Evolutionary conservation across 2,888 invertebrate species (phyloP).

Genomic region (Pimpla rufipes): DNA sequence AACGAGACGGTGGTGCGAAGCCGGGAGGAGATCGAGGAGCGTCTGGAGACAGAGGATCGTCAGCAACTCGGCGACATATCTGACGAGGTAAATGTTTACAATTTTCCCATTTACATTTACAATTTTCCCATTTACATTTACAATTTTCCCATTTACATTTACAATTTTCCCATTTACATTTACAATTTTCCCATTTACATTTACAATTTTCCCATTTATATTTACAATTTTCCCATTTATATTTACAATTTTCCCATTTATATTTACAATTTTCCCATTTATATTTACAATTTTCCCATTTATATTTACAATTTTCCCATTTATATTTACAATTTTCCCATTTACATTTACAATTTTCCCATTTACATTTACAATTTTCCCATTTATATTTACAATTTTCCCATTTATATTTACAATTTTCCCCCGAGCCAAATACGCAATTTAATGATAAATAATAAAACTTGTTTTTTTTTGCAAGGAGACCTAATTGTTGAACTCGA

Average conservation of each 20-base stretch:
- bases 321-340: background rate
- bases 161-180: background rate
- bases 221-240: background rate
- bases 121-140: background rate
- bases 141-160: background rate
- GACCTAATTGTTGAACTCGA: background rate
- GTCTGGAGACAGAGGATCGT: constrained; percentile 94
- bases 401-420: background rate
- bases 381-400: background rate
- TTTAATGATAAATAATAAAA: background rate
- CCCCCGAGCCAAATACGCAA: too few relatives aligned
- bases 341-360: background rate
- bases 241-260: background rate
- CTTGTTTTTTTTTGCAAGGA: background rate
- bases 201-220: background rate
- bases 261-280: background rate
- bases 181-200: background rate
- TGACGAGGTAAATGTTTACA: constrained; percentile 90
- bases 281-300: background rate
- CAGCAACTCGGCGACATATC: constrained; percentile 94
- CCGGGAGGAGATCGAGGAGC: constrained; percentile 93
- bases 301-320: background rate
- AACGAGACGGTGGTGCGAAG: constrained; percentile 93
- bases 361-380: background rate
- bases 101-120: background rate